A percentile compares a stretch with the other conserved stretches of the same genome.
phyloP scores from a whole-genome alignment of 2,797 vertebrate species.

The Diplodus puntazzo region DNA sequence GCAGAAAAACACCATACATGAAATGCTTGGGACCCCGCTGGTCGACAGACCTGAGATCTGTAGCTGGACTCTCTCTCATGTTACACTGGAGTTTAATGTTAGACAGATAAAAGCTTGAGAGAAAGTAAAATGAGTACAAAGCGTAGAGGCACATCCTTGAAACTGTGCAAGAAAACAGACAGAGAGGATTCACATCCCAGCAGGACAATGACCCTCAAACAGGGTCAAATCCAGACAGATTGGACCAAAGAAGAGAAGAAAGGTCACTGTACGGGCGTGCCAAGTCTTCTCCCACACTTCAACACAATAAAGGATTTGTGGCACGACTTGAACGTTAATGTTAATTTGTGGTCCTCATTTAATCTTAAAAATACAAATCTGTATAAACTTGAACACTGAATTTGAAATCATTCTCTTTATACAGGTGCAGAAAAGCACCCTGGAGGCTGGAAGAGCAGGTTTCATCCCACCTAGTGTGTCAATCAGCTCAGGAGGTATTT shows the following conservation, averaged over 20 bases:
- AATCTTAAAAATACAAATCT: background rate
- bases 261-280: slow-evolving; percentile 21
- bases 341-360: background rate
- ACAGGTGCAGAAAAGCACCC: background rate
- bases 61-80: background rate
- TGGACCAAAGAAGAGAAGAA: background rate
- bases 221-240: slow-evolving; percentile 15
- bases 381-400: background rate
- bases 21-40: background rate
- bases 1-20: background rate
- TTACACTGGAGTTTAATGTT: background rate
- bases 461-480: background rate
- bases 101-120: too few relatives aligned
- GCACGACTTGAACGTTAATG: background rate
- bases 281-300: slow-evolving; percentile 34
- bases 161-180: background rate
- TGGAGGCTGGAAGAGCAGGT: background rate
- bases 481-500: background rate
- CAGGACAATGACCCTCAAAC: slow-evolving; percentile 25
- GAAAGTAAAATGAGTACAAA: background rate
- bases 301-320: slow-evolving; percentile 23
- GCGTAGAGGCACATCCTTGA: background rate
- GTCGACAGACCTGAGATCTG: background rate
- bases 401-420: background rate
- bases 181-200: background rate